phyloP scores from a whole-genome alignment of 2,113 vertebrate species.

The Glaucomys volans region DNA sequence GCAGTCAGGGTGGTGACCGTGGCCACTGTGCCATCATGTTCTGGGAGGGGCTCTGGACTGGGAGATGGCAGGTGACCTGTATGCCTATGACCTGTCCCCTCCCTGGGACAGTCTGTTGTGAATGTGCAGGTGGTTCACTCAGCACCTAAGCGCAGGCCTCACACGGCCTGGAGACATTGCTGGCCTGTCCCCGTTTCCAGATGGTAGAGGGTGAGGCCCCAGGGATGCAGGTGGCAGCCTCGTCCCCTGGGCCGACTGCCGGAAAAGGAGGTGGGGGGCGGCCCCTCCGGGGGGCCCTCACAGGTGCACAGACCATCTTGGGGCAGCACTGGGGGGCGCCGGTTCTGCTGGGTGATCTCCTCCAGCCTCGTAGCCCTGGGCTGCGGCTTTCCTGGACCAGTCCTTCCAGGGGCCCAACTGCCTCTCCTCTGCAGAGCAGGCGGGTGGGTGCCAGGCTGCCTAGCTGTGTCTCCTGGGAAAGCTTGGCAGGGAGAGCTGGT shows the following conservation, averaged over 20 bases:
- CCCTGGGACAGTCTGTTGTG: neutral
- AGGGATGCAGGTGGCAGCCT: neutral
- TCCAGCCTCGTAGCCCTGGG: neutral
- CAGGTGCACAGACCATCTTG: neutral
- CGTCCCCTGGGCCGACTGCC: neutral
- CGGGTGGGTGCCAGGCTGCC: neutral
- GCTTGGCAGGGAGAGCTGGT: neutral
- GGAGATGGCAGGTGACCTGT: neutral
- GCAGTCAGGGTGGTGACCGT: neutral
- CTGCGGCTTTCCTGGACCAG: neutral
- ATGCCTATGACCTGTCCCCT: neutral
- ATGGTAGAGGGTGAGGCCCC: neutral
- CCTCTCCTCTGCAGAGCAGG: neutral
- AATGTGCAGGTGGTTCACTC: neutral
- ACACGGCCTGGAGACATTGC: neutral
- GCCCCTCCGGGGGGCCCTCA: neutral
- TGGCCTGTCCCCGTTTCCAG: neutral
- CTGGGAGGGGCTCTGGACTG: neutral
- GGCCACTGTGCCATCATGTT: neutral
- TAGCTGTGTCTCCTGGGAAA: fast-evolving
- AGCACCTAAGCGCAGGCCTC: neutral
- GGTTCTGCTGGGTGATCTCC: neutral
- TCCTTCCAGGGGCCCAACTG: neutral
- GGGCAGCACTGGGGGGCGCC: fast-evolving
- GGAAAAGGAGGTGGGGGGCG: too few relatives aligned